Evolutionary conservation across 2,797 vertebrate species (phyloP), one percentile per base, ranked within the genome.

Genomic region (Gorsachius magnificus): DNA sequence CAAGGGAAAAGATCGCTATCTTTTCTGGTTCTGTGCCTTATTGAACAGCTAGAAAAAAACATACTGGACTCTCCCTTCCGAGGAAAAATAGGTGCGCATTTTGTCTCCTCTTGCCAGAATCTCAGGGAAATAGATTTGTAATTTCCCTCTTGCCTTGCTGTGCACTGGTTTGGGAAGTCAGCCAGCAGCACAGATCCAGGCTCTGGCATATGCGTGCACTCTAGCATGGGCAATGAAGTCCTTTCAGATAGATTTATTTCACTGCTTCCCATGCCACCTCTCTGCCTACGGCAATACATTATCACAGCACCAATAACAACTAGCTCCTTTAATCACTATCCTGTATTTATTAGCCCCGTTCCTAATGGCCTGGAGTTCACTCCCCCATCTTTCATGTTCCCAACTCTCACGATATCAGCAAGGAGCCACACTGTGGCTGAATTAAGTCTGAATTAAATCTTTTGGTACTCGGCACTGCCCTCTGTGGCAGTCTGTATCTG

Each of bases 221-320:
- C 57, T 94, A 61, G 31, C 43, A 75, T 21, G 69, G 72, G 21
- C 69, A 81, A 58, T 53, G 72, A 89, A 65, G 58, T 93, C 58
- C 69, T 82, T 93, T 88, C 71, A 79, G 69, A 71, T 18, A 70
- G 61, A 90, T 93, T 94, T 88, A 79, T 93, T 94, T 83, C 35
- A 38, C 56, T 78, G 22, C 60, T 87, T 61, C 29, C 66, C 21
- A 24, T 76, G 85, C 78, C 66, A 76, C 24, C 5, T 89, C 77
- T 89, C 46, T 90, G 58, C 38, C 28, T 56, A 56, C 0, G 0
- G 41, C 65, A 46, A 83, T 72, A 63, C 18, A 65, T 63, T 84
- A 72, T 64, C 80, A 72, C 70, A 76, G 36, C 65, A 89, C 54
- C 80, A 77, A 54, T 46, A 69, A 74, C 43, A 84, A 63, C 43